Evolutionary conservation across 2,113 vertebrate species (phyloP).

Genomic region (Ptilonorhynchus violaceus): DNA sequence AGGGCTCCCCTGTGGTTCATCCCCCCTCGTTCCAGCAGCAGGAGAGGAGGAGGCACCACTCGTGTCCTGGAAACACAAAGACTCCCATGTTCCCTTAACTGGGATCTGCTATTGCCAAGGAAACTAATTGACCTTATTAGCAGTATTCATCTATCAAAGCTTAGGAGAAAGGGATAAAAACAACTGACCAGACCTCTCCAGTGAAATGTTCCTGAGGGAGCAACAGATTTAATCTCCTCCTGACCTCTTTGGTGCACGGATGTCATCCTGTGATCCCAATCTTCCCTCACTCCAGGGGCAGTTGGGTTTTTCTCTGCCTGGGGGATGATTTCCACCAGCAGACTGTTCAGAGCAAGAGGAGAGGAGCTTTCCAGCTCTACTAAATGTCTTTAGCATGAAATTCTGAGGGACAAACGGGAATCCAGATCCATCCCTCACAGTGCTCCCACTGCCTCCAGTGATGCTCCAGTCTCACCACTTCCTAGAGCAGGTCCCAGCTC

Average conservation of each 20-base stretch:
- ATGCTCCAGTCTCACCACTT: background rate
- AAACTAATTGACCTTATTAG: background rate
- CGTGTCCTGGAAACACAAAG: background rate
- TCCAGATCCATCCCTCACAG: background rate
- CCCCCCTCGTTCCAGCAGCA: background rate
- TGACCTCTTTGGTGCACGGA: fast-evolving
- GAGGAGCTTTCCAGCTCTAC: background rate
- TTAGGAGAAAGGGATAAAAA: background rate
- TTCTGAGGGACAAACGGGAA: background rate
- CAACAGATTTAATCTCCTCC: background rate
- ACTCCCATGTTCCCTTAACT: background rate
- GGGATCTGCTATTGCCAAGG: constrained; percentile 2
- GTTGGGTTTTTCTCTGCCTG: background rate
- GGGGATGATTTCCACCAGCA: background rate
- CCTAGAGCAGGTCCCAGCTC: background rate
- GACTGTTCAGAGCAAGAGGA: background rate
- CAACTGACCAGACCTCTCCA: background rate
- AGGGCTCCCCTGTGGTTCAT: background rate
- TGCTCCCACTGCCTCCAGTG: background rate
- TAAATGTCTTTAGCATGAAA: background rate
- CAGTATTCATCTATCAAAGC: background rate
- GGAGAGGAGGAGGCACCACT: background rate
- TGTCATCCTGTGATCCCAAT: background rate
- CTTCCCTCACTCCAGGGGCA: background rate
- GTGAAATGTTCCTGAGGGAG: background rate